Conservation (phyloP, 2,797 vertebrate species). For the Hypotaenidia okinawae region DNA sequence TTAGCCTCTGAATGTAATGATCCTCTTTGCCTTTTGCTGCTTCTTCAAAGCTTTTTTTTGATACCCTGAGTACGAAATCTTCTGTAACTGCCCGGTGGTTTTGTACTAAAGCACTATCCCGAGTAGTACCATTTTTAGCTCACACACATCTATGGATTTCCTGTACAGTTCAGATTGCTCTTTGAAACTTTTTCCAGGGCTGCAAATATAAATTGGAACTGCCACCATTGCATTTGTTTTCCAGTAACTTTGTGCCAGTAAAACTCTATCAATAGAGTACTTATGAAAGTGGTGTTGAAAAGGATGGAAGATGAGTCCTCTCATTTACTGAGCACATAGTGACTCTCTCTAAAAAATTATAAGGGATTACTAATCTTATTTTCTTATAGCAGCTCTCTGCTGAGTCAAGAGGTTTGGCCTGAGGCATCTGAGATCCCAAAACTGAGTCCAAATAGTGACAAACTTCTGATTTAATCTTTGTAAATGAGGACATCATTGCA, state of each 20-base stretch:
- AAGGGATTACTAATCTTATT: background rate
- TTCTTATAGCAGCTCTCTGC: background rate
- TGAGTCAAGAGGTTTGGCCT: background rate
- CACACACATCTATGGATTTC: slow-evolving; percentile 29
- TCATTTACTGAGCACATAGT: background rate
- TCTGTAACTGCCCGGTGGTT: background rate
- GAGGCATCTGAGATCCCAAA: background rate
- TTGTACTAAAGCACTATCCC: background rate
- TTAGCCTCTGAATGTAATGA: background rate
- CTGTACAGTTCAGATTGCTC: slow-evolving; percentile 20
- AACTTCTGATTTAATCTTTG: background rate
- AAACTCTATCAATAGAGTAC: background rate
- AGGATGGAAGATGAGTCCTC: background rate
- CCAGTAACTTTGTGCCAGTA: background rate
- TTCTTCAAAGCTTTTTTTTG: background rate
- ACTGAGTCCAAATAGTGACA: background rate
- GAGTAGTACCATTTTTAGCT: slow-evolving; percentile 35
- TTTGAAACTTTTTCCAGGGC: slow-evolving; percentile 26
- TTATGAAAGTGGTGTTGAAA: background rate
- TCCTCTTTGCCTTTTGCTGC: background rate
- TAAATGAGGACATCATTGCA: background rate
- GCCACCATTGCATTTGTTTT: background rate
- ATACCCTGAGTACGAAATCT: background rate
- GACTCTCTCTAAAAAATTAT: background rate
- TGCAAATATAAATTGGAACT: slow-evolving; percentile 10